These are phyloP conservation scores for Drosophila serrata DNA, from an alignment of 1,140 invertebrate species.

Conservation along the genomic window DNA sequence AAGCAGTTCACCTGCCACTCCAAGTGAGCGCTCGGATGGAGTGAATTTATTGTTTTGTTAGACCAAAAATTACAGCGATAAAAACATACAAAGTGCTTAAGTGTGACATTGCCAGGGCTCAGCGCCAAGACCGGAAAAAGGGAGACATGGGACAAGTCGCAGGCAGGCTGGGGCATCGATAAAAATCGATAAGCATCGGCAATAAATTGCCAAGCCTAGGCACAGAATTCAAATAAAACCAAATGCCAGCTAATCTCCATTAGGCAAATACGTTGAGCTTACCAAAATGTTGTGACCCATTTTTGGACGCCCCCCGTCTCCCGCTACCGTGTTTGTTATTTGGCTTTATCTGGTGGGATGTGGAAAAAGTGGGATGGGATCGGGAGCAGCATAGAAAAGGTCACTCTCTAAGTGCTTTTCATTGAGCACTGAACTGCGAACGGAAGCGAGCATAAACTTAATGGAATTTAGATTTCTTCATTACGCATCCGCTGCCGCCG, in stretches of 20 bases:
- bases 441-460: conserved; percentile 48
- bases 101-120: conserved; percentile 39
- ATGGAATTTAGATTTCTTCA: conserved; percentile 67
- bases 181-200: conserved; percentile 67
- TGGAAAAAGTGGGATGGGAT: background rate
- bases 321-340: conserved; percentile 20
- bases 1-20: conserved; percentile 38
- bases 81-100: conserved; percentile 63
- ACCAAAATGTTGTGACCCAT: conserved; percentile 59
- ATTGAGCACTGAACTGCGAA: conserved; percentile 59
- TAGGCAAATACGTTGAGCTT: conserved; percentile 63
- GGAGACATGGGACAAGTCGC: conserved; percentile 21
- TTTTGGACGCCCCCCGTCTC: conserved; percentile 2
- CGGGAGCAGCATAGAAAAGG: conserved; percentile 31
- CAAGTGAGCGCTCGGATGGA: conserved; percentile 7
- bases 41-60: conserved; percentile 61
- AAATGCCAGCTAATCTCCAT: conserved; percentile 68
- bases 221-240: conserved; percentile 62
- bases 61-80: conserved; percentile 64
- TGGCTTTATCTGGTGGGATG: conserved; percentile 14
- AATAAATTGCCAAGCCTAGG: conserved; percentile 58
- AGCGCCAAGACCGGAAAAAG: background rate
- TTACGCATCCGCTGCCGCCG: conserved; percentile 35
- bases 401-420: conserved; percentile 56
- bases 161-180: conserved; percentile 38